phyloP scores from a whole-genome alignment of 2,888 invertebrate species.

The Halictus ligatus region DNA sequence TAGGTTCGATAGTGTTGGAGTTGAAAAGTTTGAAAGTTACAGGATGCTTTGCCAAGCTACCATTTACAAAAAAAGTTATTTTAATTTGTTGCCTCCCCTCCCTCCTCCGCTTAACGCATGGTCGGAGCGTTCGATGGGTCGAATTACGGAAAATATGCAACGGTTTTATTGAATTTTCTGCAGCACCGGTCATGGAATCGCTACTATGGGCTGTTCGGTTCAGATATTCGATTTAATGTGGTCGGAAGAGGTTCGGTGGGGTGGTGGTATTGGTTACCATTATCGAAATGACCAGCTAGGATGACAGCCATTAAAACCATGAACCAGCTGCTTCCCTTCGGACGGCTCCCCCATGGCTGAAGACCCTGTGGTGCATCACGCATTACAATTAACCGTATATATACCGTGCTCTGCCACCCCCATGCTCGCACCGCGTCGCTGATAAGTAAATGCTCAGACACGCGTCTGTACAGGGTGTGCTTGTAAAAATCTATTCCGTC shows the following conservation, averaged over 20 bases:
- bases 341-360: conserved; percentile 63
- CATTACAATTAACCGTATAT: conserved; percentile 73
- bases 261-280: conserved; percentile 73
- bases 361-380: conserved; percentile 67
- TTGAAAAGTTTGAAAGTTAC: neutral
- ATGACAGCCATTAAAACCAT: conserved; percentile 76
- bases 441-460: conserved; percentile 66
- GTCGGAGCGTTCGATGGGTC: neutral
- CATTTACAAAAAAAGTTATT: neutral
- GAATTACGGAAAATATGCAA: neutral
- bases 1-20: too few species aligned
- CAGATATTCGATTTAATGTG: conserved; percentile 63
- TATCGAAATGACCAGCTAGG: conserved; percentile 75
- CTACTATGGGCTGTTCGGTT: conserved; percentile 6
- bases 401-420: conserved; percentile 67
- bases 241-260: conserved; percentile 19
- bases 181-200: neutral
- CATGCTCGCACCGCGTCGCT: conserved; percentile 57
- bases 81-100: neutral
- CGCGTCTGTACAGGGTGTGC: conserved; percentile 47
- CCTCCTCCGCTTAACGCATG: neutral
- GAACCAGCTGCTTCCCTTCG: conserved; percentile 74
- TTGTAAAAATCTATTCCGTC: conserved; percentile 11
- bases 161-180: neutral
- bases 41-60: neutral